Base-by-base conservation (phyloP, 2,113 vertebrate species). In the Ascaphus truei region DNA sequence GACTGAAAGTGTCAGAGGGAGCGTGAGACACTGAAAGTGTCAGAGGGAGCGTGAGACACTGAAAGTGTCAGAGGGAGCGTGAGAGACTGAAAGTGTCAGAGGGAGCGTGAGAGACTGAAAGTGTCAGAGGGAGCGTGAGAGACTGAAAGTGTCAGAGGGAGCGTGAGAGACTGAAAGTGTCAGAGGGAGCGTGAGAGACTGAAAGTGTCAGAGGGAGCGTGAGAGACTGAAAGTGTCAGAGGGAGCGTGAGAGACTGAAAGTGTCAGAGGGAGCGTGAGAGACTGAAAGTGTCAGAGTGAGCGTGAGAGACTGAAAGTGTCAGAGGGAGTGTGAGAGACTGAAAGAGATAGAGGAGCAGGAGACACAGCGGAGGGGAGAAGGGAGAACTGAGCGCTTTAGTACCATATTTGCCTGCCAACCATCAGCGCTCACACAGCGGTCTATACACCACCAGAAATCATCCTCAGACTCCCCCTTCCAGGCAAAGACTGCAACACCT, bases 381-480 rank as follows among this genome's bases (percentile, higher is more conserved):
- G 34, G 15, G 18, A 68, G 12, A 5, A 6, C 2, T 7, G 23
- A 68, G 36, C 50, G 57, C 33, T 45, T 65, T 47, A 34, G 77
- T 90, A 99, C 97, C 97, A 99, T 98, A 79, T 98, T 99, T 77
- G 97, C 89, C 82, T 98, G 95, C 96, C 96, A 99, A 77, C 93
- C 90, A 52, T 98, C 94, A 2, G 90, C 83, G 77, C 94, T 98
- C 73, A 98, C 94, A 76, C 96, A 98, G 75, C 93, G 93, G 80
- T 99, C 97, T 25, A 99, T 99, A 80, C 96, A 99, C 97, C 97
- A 99, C 97, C 97, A 99, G 89, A 98, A 99, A 82, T 99, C 97
- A 55, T 98, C 96, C 83, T 99, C 97, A 0, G 96, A 98, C 80
- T 99, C 97, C 18, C 97, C 96, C 63, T 99, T 99, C 97, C 97